Percentiles rank a stretch among this genome's conserved stretches.
phyloP scores from a whole-genome alignment of 2,888 invertebrate genomes.

The Mimumesa dahlbomi region DNA sequence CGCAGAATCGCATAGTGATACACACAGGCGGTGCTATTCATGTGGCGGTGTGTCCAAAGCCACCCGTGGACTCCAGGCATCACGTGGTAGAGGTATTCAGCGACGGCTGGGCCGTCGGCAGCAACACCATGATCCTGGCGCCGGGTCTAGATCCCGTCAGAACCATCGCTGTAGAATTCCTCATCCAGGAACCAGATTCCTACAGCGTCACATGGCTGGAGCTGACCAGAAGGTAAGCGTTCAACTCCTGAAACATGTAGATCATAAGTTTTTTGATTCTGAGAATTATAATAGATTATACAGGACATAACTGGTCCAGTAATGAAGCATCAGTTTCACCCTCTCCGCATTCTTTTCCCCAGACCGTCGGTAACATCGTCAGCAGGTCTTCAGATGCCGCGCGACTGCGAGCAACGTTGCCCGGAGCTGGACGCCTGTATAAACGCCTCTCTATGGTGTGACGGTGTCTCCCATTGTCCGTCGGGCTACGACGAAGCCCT shows the following conservation, averaged over 20 bases:
- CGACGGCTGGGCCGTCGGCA: conserved; percentile 87
- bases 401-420: conserved; percentile 82
- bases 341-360: no score
- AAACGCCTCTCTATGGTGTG: conserved; percentile 80
- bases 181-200: conserved; percentile 86
- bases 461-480: conserved; percentile 80
- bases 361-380: conserved; percentile 75
- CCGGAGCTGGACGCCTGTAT: conserved; percentile 79
- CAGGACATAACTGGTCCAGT: no score
- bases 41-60: conserved; percentile 84
- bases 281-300: no score
- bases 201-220: conserved; percentile 93
- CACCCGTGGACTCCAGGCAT: conserved; percentile 82
- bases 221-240: conserved; percentile 85
- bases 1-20: conserved; percentile 89
- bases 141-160: conserved; percentile 85
- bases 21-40: conserved; percentile 87
- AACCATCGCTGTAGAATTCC: conserved; percentile 89
- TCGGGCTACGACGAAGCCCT: conserved; percentile 87
- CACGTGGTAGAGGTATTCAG: conserved; percentile 91
- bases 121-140: conserved; percentile 76
- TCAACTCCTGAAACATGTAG: no score
- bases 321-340: no score
- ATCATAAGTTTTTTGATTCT: no score
- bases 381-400: conserved; percentile 83